Evolutionary conservation across 2,113 vertebrate species (phyloP).

Genomic region (Spermophilus dauricus): DNA sequence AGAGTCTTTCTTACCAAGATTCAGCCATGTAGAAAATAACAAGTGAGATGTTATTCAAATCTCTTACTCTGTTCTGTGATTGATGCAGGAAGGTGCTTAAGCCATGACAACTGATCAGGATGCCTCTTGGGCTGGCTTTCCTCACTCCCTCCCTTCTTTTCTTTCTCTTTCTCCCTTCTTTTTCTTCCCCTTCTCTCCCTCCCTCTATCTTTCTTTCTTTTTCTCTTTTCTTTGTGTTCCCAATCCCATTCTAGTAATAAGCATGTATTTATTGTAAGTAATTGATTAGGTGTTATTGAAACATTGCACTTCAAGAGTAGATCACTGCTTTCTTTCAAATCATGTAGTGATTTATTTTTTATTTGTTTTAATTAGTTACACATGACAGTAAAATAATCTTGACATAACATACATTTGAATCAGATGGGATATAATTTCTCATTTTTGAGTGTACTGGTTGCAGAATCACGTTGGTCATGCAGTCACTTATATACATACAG

Average conservation of each 20-base stretch:
- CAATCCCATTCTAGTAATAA: not conserved
- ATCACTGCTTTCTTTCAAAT: not conserved
- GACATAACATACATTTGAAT: no score
- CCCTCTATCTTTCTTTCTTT: not conserved
- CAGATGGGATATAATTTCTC: no score
- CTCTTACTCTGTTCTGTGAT: not conserved
- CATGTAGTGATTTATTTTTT: not conserved
- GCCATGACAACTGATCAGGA: not conserved
- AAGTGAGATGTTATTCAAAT: not conserved
- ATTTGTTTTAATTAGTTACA: no score
- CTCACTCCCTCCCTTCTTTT: not conserved
- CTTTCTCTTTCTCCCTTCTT: not conserved
- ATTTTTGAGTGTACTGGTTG: no score
- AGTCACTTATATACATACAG: no score
- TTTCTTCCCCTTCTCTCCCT: not conserved
- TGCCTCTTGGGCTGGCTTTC: accelerated
- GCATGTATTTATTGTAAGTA: not conserved
- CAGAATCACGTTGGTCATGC: no score
- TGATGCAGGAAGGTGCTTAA: not conserved
- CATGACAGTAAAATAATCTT: no score
- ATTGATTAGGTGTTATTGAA: not conserved
- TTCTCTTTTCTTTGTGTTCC: not conserved
- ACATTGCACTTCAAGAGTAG: not conserved
- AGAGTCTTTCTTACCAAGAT: not conserved
- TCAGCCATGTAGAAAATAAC: not conserved